Evolutionary conservation across 2,888 invertebrate species (phyloP).

Genomic region (Caenorhabditis virilis): DNA sequence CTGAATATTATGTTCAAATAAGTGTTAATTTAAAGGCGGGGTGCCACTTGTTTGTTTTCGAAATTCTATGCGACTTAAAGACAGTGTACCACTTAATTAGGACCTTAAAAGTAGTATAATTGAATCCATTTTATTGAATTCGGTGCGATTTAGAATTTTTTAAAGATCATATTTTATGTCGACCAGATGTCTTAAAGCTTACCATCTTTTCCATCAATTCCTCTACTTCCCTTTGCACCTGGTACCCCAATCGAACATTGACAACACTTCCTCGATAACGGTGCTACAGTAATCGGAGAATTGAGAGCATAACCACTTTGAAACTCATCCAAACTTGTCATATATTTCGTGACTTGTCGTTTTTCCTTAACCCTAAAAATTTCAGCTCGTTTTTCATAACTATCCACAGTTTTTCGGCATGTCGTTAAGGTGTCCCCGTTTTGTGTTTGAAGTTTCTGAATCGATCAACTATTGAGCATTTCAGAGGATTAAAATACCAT

Average conservation of each 20-base stretch:
- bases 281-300: constrained; percentile 5
- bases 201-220: constrained; percentile 16
- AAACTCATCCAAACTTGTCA: constrained; percentile 17
- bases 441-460: not conserved
- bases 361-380: constrained; percentile 2
- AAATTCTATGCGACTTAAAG: too few relatives aligned
- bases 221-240: constrained; percentile 14
- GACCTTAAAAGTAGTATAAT: too few relatives aligned
- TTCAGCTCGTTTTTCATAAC: not conserved
- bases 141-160: too few relatives aligned
- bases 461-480: not conserved
- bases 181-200: too few relatives aligned
- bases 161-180: too few relatives aligned
- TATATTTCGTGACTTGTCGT: constrained; percentile 14
- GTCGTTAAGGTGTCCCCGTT: too few relatives aligned
- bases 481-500: not conserved
- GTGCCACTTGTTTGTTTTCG: too few relatives aligned
- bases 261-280: constrained; percentile 7
- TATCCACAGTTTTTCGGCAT: not conserved
- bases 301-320: constrained; percentile 22
- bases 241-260: constrained; percentile 12
- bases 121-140: too few relatives aligned
- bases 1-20: too few relatives aligned
- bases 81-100: too few relatives aligned
- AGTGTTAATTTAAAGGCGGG: too few relatives aligned